phyloP scores from a whole-genome alignment of 2,113 vertebrate species.

The Cnemophilus loriae region DNA sequence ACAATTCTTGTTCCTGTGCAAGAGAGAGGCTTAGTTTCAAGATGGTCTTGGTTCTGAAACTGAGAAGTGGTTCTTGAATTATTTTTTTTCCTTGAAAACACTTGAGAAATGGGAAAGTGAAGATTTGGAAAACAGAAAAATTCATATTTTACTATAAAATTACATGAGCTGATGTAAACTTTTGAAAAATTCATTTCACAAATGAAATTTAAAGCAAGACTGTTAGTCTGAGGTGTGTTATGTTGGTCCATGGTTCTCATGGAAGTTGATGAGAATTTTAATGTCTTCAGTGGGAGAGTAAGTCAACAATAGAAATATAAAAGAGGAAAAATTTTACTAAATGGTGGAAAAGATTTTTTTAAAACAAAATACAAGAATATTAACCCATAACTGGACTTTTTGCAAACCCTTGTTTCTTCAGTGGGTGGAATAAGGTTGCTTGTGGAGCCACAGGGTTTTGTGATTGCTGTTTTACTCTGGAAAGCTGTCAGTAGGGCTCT shows the following conservation, averaged over 20 bases:
- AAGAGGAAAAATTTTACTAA: not conserved
- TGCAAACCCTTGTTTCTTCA: not conserved
- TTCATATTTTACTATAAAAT: not conserved
- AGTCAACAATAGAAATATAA: not conserved
- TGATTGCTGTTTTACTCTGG: not conserved
- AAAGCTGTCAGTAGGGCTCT: not conserved
- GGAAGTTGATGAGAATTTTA: not conserved
- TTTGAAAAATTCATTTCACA: not conserved
- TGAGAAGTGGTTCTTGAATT: not conserved
- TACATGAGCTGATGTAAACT: not conserved
- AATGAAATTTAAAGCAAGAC: not conserved
- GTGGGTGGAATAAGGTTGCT: not conserved
- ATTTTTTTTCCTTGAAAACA: not conserved
- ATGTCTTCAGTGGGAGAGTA: not conserved
- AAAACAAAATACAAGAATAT: not conserved
- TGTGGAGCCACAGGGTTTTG: not conserved
- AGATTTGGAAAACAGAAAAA: not conserved
- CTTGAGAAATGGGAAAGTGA: not conserved
- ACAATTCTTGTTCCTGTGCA: not conserved
- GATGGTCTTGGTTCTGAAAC: not conserved
- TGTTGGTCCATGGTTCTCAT: not conserved
- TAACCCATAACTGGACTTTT: not conserved
- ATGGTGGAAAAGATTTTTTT: not conserved
- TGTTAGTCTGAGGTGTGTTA: not conserved
- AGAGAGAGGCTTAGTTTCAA: not conserved